Conservation (phyloP, 2,797 vertebrate species). For the Coreius guichenoti region DNA sequence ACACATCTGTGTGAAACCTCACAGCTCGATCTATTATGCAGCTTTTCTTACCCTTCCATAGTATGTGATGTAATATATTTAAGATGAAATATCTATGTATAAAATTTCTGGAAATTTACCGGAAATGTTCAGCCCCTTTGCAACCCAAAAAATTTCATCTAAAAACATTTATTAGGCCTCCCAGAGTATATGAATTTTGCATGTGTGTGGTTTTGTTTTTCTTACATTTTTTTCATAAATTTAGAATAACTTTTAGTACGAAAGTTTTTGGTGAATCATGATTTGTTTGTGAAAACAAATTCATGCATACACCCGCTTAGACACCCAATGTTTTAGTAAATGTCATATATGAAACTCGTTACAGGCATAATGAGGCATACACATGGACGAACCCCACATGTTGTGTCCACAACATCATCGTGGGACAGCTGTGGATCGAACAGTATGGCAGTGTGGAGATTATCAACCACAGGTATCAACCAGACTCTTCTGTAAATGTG, state of each 20-base stretch:
- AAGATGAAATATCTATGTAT: too few relatives aligned
- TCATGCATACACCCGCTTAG: too few relatives aligned
- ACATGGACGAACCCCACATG: constrained; percentile 99
- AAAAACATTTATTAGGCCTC: too few relatives aligned
- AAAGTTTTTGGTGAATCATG: background rate
- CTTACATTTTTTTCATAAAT: background rate
- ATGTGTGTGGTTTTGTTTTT: background rate
- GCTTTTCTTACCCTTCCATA: too few relatives aligned
- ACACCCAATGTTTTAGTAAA: background rate
- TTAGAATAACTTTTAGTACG: background rate
- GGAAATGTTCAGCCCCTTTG: too few relatives aligned
- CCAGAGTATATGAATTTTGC: background rate
- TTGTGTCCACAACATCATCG: constrained; percentile 98
- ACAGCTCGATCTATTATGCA: too few relatives aligned
- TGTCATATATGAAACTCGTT: background rate
- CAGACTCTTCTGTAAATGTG: background rate
- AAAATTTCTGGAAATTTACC: too few relatives aligned
- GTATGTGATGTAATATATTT: too few relatives aligned
- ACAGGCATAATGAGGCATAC: constrained; percentile 93
- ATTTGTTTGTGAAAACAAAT: background rate
- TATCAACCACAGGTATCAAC: constrained; percentile 92
- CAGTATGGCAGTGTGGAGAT: constrained; percentile 97
- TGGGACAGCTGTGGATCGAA: constrained; percentile 99
- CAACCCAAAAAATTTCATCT: too few relatives aligned
- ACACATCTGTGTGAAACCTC: too few relatives aligned